phyloP scores from a whole-genome alignment of 53 echinoderm and acorn worm species.

The Temnopleurus reevesii region DNA sequence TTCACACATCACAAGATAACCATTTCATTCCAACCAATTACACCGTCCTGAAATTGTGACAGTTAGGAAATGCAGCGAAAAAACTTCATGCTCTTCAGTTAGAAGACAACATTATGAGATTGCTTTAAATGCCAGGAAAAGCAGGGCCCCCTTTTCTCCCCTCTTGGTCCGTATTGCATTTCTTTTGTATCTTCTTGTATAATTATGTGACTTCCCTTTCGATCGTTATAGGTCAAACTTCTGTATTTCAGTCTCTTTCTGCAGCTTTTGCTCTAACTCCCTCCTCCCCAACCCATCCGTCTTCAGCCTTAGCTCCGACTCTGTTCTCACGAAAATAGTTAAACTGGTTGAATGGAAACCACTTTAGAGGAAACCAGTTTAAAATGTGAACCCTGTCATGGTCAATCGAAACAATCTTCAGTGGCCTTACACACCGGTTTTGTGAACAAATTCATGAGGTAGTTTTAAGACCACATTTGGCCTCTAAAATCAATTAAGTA shows the following conservation, averaged over 20 bases:
- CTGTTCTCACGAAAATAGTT: too few species aligned
- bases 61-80: not conserved
- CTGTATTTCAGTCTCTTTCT: not conserved
- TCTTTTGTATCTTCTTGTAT: not conserved
- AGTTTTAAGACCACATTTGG: too few species aligned
- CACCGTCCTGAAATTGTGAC: not conserved
- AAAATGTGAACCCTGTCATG: too few species aligned
- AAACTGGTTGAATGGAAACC: too few species aligned
- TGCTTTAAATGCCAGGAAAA: not conserved
- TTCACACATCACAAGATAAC: not conserved
- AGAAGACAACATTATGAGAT: not conserved
- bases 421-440: too few species aligned
- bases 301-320: too few species aligned
- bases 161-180: not conserved
- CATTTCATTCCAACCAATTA: not conserved
- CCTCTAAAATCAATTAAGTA: too few species aligned
- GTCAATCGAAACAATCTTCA: too few species aligned
- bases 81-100: not conserved
- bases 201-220: not conserved
- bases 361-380: too few species aligned
- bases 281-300: too few species aligned
- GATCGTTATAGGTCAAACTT: not conserved
- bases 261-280: not conserved
- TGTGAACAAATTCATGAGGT: too few species aligned
- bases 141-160: not conserved